Evolutionary conservation across 2,113 vertebrate genomes (phyloP), one percentile per base, ranked within the genome.

Genomic region (Opisthocomus hoazin): DNA sequence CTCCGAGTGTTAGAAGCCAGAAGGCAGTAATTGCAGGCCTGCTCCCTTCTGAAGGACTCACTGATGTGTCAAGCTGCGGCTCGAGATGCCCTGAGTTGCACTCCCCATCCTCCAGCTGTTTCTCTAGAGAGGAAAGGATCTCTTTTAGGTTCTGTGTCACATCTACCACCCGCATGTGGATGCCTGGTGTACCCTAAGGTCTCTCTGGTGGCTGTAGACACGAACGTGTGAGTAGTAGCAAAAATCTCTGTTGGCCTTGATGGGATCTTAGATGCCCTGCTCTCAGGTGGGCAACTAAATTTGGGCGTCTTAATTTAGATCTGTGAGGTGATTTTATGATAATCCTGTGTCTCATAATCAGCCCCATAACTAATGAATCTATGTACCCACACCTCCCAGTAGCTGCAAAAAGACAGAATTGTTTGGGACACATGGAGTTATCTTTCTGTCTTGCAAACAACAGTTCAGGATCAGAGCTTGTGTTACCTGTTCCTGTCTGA

Each of bases 401-500:
- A 65, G 19, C 20, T 87, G 88, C 65, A 60, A 37, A 37, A 60
- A 68, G 87, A 29, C 0, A 1, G 64, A 22, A 65, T 45, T 79
- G 45, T 73, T 71, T 48, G 86, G 77, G 24, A 39, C 58, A 15
- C 22, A 4, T 36, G 74, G 75, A 83, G 27, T 91, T 89, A 15
- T 21, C 56, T 87, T 65, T 54, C 20, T 73, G 32, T 15, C 68
- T 77, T 78, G 36, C 84, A 91, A 48, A 77, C 45, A 57, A 2
- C 18, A 79, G 36, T 34, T 82, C 32, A 58, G 46, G 19, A 53
- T 54, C 65, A 60, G 68, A 83, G 71, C 64, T 80, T 64, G 14
- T 48, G 22, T 65, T 90, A 2, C 0, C 0, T 36, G 48, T 30
- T 86, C 30, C 34, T 3, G 0, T 56, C 32, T 90, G 66, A 64